Conservation (phyloP, 2,888 invertebrate species). For the Drosophila colorata region DNA sequence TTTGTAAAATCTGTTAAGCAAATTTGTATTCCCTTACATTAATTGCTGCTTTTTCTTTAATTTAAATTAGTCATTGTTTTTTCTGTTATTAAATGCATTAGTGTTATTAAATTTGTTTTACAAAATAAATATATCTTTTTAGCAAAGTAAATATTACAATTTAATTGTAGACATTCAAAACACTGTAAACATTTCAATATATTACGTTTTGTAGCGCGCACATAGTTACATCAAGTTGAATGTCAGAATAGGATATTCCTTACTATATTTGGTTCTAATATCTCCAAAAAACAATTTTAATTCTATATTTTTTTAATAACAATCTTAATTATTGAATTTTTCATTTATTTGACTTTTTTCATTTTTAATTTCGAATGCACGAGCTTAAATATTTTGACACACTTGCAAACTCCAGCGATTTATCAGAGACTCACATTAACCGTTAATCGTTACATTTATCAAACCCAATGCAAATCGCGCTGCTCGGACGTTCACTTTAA, state of each 20-base stretch:
- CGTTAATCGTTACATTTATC: constrained; percentile 30
- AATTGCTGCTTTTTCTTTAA: too few relatives aligned
- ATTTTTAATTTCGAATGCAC: not conserved
- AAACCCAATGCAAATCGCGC: constrained; percentile 21
- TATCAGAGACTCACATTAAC: constrained; percentile 4
- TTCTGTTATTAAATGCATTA: too few relatives aligned
- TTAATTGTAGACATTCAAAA: too few relatives aligned
- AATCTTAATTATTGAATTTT: too few relatives aligned
- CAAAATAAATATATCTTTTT: too few relatives aligned
- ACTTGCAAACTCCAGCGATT: constrained; percentile 12
- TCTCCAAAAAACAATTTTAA: not conserved
- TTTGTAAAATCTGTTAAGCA: too few relatives aligned
- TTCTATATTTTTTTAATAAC: not conserved
- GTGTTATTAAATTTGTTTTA: too few relatives aligned
- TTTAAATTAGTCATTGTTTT: too few relatives aligned
- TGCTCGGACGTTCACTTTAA: constrained; percentile 21
- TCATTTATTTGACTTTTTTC: not conserved
- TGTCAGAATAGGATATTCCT: not conserved
- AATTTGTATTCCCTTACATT: too few relatives aligned
- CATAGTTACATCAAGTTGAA: too few relatives aligned
- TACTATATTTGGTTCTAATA: not conserved
- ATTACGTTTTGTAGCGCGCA: not conserved
- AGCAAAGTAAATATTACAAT: too few relatives aligned
- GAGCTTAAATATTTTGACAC: not conserved
- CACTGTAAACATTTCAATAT: too few relatives aligned